phyloP scores from a whole-genome alignment of 1,140 invertebrate genomes.

The Cryptotermes secundus region DNA sequence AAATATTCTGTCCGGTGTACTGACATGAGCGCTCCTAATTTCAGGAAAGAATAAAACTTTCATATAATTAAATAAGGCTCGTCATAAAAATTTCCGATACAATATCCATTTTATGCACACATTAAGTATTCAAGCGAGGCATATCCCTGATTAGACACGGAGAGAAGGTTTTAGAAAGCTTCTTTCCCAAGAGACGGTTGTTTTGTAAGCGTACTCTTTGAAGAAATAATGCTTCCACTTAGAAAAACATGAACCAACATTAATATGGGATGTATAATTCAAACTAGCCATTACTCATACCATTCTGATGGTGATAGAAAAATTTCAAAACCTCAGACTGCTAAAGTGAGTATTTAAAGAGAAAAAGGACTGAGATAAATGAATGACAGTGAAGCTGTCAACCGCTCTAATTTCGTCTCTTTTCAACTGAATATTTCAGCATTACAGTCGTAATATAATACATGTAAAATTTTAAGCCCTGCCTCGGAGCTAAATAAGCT shows the following conservation, averaged over 20 bases:
- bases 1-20: no score
- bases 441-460: neutral
- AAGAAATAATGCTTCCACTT: conserved; percentile 7
- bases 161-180: no score
- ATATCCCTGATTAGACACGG: no score
- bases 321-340: neutral
- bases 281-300: neutral
- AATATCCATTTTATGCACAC: no score
- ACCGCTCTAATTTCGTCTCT: neutral
- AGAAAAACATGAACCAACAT: neutral
- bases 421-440: neutral
- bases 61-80: no score
- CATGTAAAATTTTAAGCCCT: neutral
- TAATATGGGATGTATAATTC: neutral
- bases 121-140: no score
- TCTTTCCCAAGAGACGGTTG: neutral
- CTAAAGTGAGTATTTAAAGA: neutral
- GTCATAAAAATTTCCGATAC: no score
- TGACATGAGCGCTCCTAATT: no score
- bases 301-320: neutral
- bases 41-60: no score
- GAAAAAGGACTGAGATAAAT: no score
- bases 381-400: neutral
- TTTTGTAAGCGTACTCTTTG: neutral
- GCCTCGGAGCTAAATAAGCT: neutral